Percentiles rank a stretch among this genome's conserved stretches.
Conservation (phyloP, 2,797 vertebrate genomes). For the Oreortyx pictus region DNA sequence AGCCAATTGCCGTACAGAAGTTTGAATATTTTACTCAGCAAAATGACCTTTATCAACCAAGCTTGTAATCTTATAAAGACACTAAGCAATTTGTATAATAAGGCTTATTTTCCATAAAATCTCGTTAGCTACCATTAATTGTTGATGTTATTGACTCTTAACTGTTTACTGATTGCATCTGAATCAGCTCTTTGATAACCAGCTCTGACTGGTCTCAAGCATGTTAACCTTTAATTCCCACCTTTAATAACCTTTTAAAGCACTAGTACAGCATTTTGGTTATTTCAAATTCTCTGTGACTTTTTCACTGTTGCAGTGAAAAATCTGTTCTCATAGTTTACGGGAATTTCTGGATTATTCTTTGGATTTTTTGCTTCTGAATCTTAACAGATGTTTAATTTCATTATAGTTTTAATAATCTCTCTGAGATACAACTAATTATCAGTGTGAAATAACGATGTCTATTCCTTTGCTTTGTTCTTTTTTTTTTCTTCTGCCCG, state of each 20-base stretch:
- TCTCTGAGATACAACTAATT: not conserved
- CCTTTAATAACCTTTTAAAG: not conserved
- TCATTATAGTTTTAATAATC: not conserved
- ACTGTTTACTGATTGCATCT: conserved; percentile 3
- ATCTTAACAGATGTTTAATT: not conserved
- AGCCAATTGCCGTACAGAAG: not conserved
- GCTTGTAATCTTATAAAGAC: not conserved
- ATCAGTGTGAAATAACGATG: not conserved
- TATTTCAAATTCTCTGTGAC: not conserved
- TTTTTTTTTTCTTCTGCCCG: not conserved
- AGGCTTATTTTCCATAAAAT: not conserved
- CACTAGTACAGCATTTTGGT: not conserved
- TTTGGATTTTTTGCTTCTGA: not conserved
- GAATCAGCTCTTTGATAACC: not conserved
- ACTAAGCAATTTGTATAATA: not conserved
- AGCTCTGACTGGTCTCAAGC: not conserved
- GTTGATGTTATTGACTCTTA: conserved; percentile 9
- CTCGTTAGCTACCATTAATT: conserved; percentile 1
- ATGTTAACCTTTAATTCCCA: not conserved
- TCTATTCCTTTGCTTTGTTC: not conserved
- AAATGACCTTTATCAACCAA: not conserved
- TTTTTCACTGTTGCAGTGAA: not conserved
- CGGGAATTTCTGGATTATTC: not conserved
- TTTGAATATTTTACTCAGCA: not conserved
- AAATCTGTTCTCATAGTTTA: not conserved